Evolutionary conservation across 1,140 invertebrate species (phyloP), one percentile per base, ranked within the genome.

Genomic region (Temnothorax nylanderi): DNA sequence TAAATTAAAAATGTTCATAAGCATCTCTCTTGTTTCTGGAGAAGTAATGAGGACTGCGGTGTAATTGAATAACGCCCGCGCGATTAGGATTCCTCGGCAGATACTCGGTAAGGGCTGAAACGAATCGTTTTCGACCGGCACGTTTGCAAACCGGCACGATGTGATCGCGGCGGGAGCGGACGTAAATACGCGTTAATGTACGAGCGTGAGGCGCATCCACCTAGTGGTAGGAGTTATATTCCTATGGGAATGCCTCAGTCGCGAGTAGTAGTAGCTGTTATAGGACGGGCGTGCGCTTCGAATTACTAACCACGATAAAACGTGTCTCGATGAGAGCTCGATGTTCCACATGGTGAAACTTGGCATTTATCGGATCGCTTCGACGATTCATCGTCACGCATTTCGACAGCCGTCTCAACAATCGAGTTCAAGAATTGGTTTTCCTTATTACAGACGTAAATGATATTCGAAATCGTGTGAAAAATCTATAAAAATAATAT

Each of bases 71-170:
- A 82, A 51, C 18, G 37, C 47, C 18, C 11, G 32, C 54, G 18
- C 67, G 67, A 82, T 82, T 82, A 82, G 74, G 80, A 82, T 82
- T 82, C 51, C 67, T 58, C 18, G 16, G 67, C 51, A 74, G 80
- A 82, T 82, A 82, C 41, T n/a, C 34, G 49, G 16, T 26, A 47
- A 58, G 4, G 37, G 67, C 10, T 58, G 16, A 72, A 60, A 82
- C 41, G 80, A 47, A 82, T 74, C 54, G 80, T 82, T 82, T 82
- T 82, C 80, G 80, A 74, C 34, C 80, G 80, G 60, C 34, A 81
- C 37, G 26, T 26, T 26, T 41, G 78, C 65, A 56, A 71, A 72
- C 64, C 41, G 13, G 49, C 18, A 26, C 26, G 54, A 47, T 81
- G 37, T 18, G 65, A 82, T 82, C 26, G 41, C 74, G 3, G 54